phyloP scores from a whole-genome alignment of 2,888 invertebrate species.

The Azorinus chamasolen region DNA sequence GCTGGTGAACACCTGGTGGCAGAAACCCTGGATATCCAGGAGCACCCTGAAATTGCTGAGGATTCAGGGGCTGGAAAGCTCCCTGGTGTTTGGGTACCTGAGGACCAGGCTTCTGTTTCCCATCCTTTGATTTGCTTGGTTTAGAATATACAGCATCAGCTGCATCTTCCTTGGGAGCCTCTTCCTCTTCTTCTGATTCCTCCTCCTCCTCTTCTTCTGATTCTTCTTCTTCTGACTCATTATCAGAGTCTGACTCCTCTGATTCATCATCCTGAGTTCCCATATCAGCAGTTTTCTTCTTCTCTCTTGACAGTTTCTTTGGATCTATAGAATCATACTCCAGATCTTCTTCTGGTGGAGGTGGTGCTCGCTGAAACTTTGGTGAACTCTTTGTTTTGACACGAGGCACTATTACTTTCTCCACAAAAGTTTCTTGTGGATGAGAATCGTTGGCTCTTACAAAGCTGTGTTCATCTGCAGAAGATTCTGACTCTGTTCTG shows the following conservation, averaged over 20 bases:
- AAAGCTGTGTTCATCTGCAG: conserved; percentile 62
- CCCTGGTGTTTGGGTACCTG: neutral
- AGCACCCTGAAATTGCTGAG: conserved; percentile 46
- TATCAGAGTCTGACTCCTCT: conserved; percentile 66
- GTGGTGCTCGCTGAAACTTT: conserved; percentile 33
- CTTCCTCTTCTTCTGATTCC: conserved; percentile 56
- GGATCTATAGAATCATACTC: conserved; percentile 69
- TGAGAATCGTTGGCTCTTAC: conserved; percentile 74
- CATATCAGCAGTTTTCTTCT: conserved; percentile 33
- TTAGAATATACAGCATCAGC: conserved; percentile 58
- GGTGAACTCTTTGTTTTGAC: conserved; percentile 14
- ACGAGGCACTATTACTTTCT: conserved; percentile 66
- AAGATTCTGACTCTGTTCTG: conserved; percentile 45
- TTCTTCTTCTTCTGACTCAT: conserved; percentile 60
- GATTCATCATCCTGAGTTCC: conserved; percentile 56
- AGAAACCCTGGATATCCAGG: conserved; percentile 37
- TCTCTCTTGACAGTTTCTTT: conserved; percentile 28
- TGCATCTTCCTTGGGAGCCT: conserved; percentile 50
- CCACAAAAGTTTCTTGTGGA: conserved; percentile 72
- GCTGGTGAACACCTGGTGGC: conserved; percentile 64
- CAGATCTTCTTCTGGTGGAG: conserved; percentile 64
- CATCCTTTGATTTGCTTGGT: conserved; percentile 40
- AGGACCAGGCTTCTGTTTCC: conserved; percentile 2
- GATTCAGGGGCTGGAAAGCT: conserved; percentile 23
- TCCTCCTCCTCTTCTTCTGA: conserved; percentile 23